phyloP scores from a whole-genome alignment of 2,888 invertebrate genomes.

The Catocala sponsa region DNA sequence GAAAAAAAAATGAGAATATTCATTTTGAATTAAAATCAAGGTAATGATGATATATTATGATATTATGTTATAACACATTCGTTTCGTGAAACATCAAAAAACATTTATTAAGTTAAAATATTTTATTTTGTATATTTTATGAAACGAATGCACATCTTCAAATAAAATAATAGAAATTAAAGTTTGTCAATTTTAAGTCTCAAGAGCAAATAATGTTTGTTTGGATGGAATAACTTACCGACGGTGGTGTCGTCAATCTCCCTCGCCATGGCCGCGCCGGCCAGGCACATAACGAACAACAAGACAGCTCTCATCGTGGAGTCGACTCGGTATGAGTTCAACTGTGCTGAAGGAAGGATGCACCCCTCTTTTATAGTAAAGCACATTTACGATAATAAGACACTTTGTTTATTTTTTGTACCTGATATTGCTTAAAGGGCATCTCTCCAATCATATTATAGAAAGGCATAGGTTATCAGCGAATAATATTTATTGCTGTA shows the following conservation, averaged over 20 bases:
- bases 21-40: no score
- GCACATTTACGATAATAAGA: neutral
- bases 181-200: no score
- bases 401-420: conserved; percentile 4
- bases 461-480: conserved; percentile 8
- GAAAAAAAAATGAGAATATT: no score
- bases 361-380: conserved; percentile 12
- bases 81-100: no score
- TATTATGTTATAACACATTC: no score
- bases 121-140: no score
- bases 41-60: no score
- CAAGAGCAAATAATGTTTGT: no score
- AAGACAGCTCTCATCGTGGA: conserved; percentile 71
- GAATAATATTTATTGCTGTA: conserved; percentile 2
- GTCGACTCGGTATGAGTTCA: conserved; percentile 5
- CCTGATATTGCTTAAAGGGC: conserved; percentile 15
- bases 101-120: no score
- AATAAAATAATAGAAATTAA: no score
- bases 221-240: conserved; percentile 55
- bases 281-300: conserved; percentile 71
- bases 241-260: conserved; percentile 66
- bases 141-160: no score
- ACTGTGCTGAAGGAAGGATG: neutral
- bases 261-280: conserved; percentile 72
- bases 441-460: conserved; percentile 8